phyloP scores from a whole-genome alignment of 64 coral and sea anemone genomes.

The Montipora sp. region DNA sequence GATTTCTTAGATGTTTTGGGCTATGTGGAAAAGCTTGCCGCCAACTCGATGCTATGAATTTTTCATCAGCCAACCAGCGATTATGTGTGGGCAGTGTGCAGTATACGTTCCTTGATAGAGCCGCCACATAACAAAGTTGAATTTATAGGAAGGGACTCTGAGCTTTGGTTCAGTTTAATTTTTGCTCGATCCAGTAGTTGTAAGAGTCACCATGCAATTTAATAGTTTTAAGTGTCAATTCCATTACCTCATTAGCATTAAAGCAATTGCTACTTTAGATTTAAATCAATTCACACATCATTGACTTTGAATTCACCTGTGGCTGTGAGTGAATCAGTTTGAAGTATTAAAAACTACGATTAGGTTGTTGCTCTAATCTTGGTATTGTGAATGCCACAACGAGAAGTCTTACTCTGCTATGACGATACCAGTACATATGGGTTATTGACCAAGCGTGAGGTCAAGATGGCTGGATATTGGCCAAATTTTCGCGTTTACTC shows the following conservation, averaged over 20 bases:
- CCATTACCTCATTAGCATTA: background rate
- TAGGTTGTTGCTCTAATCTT: too few relatives aligned
- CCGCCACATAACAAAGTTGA: slow-evolving; percentile 19
- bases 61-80: slow-evolving; percentile 33
- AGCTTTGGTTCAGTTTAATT: background rate
- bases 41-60: slow-evolving; percentile 28
- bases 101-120: slow-evolving; percentile 11
- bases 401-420: too few relatives aligned
- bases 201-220: background rate
- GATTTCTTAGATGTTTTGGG: slow-evolving; percentile 35
- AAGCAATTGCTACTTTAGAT: background rate
- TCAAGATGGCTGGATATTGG: too few relatives aligned
- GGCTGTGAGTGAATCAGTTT: too few relatives aligned
- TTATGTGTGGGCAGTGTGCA: slow-evolving; percentile 1
- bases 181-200: background rate
- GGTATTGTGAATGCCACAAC: too few relatives aligned
- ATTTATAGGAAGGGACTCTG: background rate
- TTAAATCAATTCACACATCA: background rate
- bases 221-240: background rate
- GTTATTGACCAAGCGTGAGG: too few relatives aligned
- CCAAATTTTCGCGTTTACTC: too few relatives aligned
- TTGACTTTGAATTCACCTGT: too few relatives aligned
- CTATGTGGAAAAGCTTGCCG: slow-evolving; percentile 59
- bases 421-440: too few relatives aligned
- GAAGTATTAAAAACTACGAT: too few relatives aligned